Base-by-base conservation (phyloP, 1,140 invertebrate genomes). In the Cydia splendana region DNA sequence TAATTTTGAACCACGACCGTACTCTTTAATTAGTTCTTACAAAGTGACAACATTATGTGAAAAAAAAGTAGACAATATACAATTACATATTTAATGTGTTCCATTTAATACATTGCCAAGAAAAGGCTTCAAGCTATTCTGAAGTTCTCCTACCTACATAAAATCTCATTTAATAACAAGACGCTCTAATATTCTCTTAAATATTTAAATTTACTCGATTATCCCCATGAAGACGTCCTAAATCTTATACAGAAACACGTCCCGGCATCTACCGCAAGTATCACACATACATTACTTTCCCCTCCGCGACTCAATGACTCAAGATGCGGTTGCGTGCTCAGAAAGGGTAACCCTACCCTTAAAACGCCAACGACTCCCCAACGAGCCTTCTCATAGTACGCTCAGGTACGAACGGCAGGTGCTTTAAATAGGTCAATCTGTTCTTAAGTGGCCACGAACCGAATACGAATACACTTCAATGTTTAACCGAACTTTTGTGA, bases 341-440 rank as follows among this genome's bases (percentile, higher is more conserved):
- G 18, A 12, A 24, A 24, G 57, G 12, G 57, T 62, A 62, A 62
- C 57, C 57, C 57, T 12, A 24, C 18, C 57, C 20, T 24, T n/a
- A 57, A 57, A 57, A 62, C 20, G 20, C 65, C 65, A 69, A 15
- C 3, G 65, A n/a, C 65, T 38, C 65, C 65, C 6, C 28, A 5
- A 30, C 12, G 65, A 65, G 12, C 65, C 24, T 69, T n/a, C 65
- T 34, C 15, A 69, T n/a, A 30, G 65, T n/a, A 38, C 24, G 10
- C 6, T 69, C 34, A 24, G 28, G 30, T 42, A 42, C 38, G 6
- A 42, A 18, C n/a, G 67, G 67, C 30, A 38, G 30, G 67, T 38
- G 13, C 30, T 18, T 38, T 18, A 71, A 71, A 71, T 71, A 71
- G 67, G 67, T 71, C 67, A 71, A 71, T 71, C 67, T 71, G 67